Base-by-base conservation (phyloP, 2,113 vertebrate species). In the Perca flavescens region DNA sequence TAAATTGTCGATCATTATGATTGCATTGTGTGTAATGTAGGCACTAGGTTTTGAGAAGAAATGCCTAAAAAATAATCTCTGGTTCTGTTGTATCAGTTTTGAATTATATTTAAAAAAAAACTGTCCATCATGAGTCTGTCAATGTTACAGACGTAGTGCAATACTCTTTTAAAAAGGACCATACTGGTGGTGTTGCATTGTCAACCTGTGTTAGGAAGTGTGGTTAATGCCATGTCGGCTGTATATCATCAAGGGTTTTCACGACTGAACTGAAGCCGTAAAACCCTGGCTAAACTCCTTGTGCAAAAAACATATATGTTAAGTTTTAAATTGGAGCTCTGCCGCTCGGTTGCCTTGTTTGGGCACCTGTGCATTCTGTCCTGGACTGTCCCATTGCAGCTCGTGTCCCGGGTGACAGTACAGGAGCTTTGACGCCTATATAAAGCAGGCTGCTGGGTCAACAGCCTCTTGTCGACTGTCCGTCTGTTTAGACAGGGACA, bases 351-450 rank as follows among this genome's bases (percentile, higher is more conserved):
- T 10, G 40, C 2, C 66, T 80, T 93, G 89, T 92, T 88, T 93
- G 90, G 89, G 78, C 89, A 87, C 83, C 89, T 91, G 90, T 83
- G 81, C 82, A 88, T 91, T 91, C 86, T 89, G 83, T 80, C 65
- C 79, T 52, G 63, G 49, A 15, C 68, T 6, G 53, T 49, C 74
- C 56, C 76, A 40, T 73, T 70, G 74, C 73, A 78, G 63, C 83
- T 66, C 0, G 80, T 82, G 86, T 92, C 91, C 89, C 36, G 61
- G 92, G 92, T 54, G 85, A 94, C 89, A 28, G 79, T 49, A 11
- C 56, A 53, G 88, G 57, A 56, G 74, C 79, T 47, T 6, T 56
- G 86, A 76, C 54, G 54, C 49, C 71, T 54, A 43, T 21, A 81
- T 82, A 80, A 78, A 82, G 62, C 77, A 43, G 74, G 31, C 43